Conservation (phyloP, 2,888 invertebrate species). For the Hyposoter dolosus region DNA sequence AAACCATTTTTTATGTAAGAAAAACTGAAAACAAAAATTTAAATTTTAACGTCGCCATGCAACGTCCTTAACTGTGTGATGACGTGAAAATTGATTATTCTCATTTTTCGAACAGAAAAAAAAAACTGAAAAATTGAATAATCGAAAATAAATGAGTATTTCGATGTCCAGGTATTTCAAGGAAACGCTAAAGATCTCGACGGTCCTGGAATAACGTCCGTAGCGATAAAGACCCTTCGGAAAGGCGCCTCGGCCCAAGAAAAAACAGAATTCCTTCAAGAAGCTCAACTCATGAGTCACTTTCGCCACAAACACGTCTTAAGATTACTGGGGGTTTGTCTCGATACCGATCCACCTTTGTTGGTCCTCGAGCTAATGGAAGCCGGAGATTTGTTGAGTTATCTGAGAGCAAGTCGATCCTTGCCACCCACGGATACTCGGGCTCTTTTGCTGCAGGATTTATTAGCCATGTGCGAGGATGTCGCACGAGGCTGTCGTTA, state of each 20-base stretch:
- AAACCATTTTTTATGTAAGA: too few relatives aligned
- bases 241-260: slow-evolving; percentile 96
- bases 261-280: slow-evolving; percentile 97
- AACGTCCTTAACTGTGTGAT: too few relatives aligned
- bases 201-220: slow-evolving; percentile 88
- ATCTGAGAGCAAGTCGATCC: slow-evolving; percentile 93
- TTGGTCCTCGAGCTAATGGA: slow-evolving; percentile 99
- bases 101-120: background rate
- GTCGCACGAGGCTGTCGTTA: slow-evolving; percentile 98
- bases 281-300: slow-evolving; percentile 98
- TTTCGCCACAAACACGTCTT: slow-evolving; percentile 98
- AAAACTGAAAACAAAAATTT: too few relatives aligned
- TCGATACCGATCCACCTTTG: slow-evolving; percentile 96
- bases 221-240: slow-evolving; percentile 97
- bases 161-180: slow-evolving; percentile 89
- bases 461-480: slow-evolving; percentile 97
- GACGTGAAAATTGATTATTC: background rate
- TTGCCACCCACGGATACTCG: slow-evolving; percentile 87
- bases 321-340: slow-evolving; percentile 96
- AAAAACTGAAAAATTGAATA: background rate
- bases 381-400: slow-evolving; percentile 97
- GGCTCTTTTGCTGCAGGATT: slow-evolving; percentile 91
- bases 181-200: slow-evolving; percentile 92
- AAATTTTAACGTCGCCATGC: too few relatives aligned
- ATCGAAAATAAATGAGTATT: background rate